phyloP scores from a whole-genome alignment of 1,140 invertebrate species.

The Camponotus vicinus region DNA sequence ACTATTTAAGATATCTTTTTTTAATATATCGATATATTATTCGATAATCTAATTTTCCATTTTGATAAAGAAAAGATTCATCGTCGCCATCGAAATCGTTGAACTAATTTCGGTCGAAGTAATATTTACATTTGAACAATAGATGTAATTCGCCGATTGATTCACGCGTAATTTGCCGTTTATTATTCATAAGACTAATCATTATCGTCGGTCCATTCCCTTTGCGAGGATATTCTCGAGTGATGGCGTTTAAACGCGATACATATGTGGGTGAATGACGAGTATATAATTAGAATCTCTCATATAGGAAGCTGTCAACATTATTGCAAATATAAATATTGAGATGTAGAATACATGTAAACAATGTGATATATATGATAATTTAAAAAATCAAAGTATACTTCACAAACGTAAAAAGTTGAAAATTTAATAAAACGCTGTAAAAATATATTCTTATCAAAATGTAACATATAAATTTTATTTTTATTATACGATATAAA shows the following conservation, averaged over 20 bases:
- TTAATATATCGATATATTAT: background rate
- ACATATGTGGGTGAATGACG: conserved; percentile 34
- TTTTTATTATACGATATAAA: background rate
- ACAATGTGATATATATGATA: background rate
- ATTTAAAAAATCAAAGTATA: background rate
- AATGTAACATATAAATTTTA: background rate
- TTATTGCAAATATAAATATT: conserved; percentile 37
- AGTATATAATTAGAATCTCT: conserved; percentile 54
- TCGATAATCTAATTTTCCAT: background rate
- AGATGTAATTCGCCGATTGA: conserved; percentile 26
- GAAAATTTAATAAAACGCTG: background rate
- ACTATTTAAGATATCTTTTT: background rate
- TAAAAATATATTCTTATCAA: no score
- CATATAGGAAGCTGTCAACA: conserved; percentile 14
- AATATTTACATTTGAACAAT: conserved; percentile 8
- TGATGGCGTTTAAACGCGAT: conserved; percentile 43
- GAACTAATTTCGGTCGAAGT: background rate
- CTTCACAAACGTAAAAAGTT: background rate
- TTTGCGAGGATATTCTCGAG: conserved; percentile 56
- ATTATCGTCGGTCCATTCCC: conserved; percentile 23
- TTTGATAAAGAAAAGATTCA: background rate
- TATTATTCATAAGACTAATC: conserved; percentile 58
- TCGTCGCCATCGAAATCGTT: no score
- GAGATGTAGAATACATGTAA: background rate
- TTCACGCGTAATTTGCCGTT: conserved; percentile 39